Evolutionary conservation across 2,113 vertebrate species (phyloP).

Genomic region (Barnardius zonarius): DNA sequence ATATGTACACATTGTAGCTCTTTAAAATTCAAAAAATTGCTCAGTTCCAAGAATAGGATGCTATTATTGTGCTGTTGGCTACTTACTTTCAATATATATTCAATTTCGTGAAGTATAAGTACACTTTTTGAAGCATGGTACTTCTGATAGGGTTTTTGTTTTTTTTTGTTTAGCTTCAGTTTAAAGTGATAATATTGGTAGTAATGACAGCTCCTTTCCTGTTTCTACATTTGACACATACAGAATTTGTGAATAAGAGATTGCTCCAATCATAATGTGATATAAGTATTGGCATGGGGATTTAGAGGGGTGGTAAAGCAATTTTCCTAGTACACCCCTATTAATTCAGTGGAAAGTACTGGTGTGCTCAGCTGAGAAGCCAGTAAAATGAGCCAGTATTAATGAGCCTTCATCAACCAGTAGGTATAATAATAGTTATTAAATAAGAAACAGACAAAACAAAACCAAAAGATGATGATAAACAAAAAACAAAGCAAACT

Average conservation of each 20-base stretch:
- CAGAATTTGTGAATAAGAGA: background rate
- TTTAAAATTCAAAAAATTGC: background rate
- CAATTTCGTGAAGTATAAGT: background rate
- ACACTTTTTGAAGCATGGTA: background rate
- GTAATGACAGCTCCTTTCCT: background rate
- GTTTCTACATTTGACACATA: background rate
- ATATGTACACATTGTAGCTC: background rate
- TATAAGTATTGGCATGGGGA: background rate
- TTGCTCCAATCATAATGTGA: background rate
- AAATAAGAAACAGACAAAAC: background rate
- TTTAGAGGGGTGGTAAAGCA: background rate
- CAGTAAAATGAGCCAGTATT: background rate
- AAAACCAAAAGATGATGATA: background rate
- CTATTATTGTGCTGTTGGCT: background rate
- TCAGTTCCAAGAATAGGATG: background rate
- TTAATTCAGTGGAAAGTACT: background rate
- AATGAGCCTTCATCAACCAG: background rate
- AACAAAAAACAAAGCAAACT: background rate
- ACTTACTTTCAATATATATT: background rate
- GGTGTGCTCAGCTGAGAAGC: background rate
- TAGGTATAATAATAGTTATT: background rate
- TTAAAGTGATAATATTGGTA: background rate
- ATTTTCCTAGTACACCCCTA: background rate
- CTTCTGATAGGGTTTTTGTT: background rate
- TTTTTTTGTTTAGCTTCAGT: background rate